Conservation (phyloP, 2,888 invertebrate genomes). For the Lasioglossum oenotherae region DNA sequence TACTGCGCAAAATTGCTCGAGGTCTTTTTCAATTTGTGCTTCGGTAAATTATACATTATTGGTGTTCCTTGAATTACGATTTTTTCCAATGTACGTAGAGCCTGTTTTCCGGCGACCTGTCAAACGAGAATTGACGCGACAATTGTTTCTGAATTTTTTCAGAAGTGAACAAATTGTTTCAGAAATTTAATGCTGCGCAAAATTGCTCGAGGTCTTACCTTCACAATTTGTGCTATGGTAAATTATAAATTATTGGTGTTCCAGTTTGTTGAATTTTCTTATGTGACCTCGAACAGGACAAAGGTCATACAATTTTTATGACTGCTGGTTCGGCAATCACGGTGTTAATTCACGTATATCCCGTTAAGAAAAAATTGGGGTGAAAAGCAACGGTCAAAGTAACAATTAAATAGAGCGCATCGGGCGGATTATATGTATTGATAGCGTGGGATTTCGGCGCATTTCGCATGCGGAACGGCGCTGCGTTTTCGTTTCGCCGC, state of each 20-base stretch:
- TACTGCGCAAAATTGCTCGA: neutral
- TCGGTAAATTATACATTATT: too few relatives aligned
- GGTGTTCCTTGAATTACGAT: neutral
- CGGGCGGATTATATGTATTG: neutral
- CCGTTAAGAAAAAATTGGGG: too few relatives aligned
- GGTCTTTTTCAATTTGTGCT: neutral
- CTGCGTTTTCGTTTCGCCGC: neutral
- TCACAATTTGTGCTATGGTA: neutral
- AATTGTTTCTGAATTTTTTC: neutral
- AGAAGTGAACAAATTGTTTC: neutral
- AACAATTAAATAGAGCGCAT: neutral
- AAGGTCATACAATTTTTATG: too few relatives aligned
- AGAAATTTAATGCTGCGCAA: neutral
- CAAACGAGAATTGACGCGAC: neutral
- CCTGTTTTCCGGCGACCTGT: neutral
- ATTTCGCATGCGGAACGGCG: neutral
- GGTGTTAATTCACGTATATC: too few relatives aligned
- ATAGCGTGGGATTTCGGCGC: neutral
- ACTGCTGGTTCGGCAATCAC: too few relatives aligned
- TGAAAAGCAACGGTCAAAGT: neutral
- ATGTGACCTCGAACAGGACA: too few relatives aligned
- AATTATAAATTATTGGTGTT: too few relatives aligned
- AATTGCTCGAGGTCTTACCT: neutral
- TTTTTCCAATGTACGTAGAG: neutral
- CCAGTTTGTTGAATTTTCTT: too few relatives aligned